Evolutionary conservation across 1,140 invertebrate genomes (phyloP), one percentile per base, ranked within the genome.

Genomic region (Hyphantria cunea): DNA sequence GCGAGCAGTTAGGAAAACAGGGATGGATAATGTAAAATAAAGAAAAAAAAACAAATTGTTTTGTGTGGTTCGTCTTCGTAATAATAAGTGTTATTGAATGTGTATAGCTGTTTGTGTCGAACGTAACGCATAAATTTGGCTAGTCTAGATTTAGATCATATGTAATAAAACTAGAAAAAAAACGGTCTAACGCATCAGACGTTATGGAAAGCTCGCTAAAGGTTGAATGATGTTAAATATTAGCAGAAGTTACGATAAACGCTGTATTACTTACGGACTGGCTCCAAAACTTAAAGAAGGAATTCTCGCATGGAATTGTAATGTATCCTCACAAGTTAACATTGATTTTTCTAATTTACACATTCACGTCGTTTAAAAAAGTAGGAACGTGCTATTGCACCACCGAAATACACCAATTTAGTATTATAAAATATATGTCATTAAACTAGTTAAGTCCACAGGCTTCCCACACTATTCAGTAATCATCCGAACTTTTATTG

Each of bases 331-430:
- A 76, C 59, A 72, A 59, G 74, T 80, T 80, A 67, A 73, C 70
- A 71, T 68, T 84, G 79, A 78, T 82, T 80, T 82, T 82, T 66
- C 74, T 65, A 70, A 78, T 78, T 76, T 72, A 56, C 64, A 77
- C 77, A 76, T 49, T 77, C 79, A 80, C 74, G 72, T 78, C 32
- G 33, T 7, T 44, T 12, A 12, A 80, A 76, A 68, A 77, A 89
- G 81, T 89, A 87, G 84, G 82, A 79, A 82, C 78, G 86, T 90
- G 86, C 87, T 90, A 88, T 90, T 90, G 86, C 88, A 90, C 86
- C 84, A 88, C 84, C 80, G 83, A 89, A 86, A 82, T 65, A 90
- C 88, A 89, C 88, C 88, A 90, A 89, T 78, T 76, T 88, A 89
- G 83, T 70, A 74, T 74, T 82, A 80, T 76, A 72, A 64, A 76